Conservation (phyloP, 2,888 invertebrate species). For the Drosophila mercatorum region DNA sequence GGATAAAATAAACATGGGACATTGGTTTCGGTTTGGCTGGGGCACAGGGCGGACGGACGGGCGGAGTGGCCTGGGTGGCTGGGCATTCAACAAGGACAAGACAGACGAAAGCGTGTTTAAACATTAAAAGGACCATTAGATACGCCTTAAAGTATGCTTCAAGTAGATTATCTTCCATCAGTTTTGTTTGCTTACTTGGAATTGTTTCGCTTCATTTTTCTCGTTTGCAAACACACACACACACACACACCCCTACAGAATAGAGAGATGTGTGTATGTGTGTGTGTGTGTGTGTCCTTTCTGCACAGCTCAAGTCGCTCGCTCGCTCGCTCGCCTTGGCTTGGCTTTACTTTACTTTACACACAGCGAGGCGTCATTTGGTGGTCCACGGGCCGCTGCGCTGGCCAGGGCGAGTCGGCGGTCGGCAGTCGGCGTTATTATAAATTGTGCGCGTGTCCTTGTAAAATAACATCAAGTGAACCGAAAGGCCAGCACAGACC, state of each 20-base stretch:
- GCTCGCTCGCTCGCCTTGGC: slow-evolving; percentile 31
- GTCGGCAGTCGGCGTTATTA: slow-evolving; percentile 67
- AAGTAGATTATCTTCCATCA: slow-evolving; percentile 83
- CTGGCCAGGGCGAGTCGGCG: slow-evolving; percentile 15
- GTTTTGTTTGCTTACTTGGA: slow-evolving; percentile 81
- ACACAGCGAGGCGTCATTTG: slow-evolving; percentile 40
- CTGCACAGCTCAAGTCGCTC: slow-evolving; percentile 32
- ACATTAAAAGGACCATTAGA: slow-evolving; percentile 83
- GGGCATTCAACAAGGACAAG: slow-evolving; percentile 47
- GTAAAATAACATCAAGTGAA: slow-evolving; percentile 79
- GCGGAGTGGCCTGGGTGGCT: slow-evolving; percentile 8
- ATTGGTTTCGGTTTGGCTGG: slow-evolving; percentile 66
- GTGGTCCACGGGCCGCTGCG: slow-evolving; percentile 29
- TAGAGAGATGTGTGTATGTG: slow-evolving; percentile 26
- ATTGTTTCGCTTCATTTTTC: slow-evolving; percentile 80
- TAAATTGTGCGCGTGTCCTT: slow-evolving; percentile 80
- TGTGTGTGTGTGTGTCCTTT: slow-evolving; percentile 40
- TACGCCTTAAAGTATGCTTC: slow-evolving; percentile 84
- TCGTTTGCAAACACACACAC: slow-evolving; percentile 70
- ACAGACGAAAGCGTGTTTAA: slow-evolving; percentile 80
- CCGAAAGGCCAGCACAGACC: slow-evolving; percentile 31
- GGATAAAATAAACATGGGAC: slow-evolving; percentile 79
- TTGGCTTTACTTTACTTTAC: slow-evolving; percentile 40
- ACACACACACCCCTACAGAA: slow-evolving; percentile 35
- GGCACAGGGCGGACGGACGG: not conserved